Base-by-base conservation (phyloP, 2,888 invertebrate genomes). In the Chrysotoxum bicinctum region DNA sequence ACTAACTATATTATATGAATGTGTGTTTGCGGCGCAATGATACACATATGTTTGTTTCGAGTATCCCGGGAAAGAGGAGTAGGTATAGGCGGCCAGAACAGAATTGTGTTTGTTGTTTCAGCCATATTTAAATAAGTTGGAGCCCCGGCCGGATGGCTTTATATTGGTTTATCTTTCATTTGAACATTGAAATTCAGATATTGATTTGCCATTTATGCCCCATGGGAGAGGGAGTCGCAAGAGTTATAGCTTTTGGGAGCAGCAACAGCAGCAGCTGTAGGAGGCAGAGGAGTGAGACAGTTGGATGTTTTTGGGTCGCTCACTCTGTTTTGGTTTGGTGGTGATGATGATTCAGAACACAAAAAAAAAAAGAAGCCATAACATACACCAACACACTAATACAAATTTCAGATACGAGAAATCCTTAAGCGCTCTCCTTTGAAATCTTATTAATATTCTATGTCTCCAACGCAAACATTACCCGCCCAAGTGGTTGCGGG, bases 161-260 rank as follows among this genome's bases (percentile, higher is more conserved):
- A 85, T 85, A 85, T 85, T 81, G 81, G 81, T 76, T 85, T 85
- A 85, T 85, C 81, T 80, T 85, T 85, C 80, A 85, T 81, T 85
- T 85, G 76, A 85, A 74, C 85, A 81, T 81, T 76, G 85, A 84
- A 85, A 85, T 85, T 81, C 80, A 73, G 85, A 85, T 85, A 85
- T 85, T 85, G 85, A 85, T 85, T 85, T 81, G 73, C 75, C 76
- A 81, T 76, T 85, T 76, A 69, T 73, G 79, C 58, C 60, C 62
- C 48, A 58, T 68, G 45, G 54, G 73, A 68, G 52, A 60, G 48
- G 45, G 77, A 58, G 48, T 21, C 16, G 26, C 60, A 54, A 23
- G 68, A 68, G 37, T 58, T 54, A 54, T 54, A 54, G 30, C 30
- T 30, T n/a, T 58, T 58, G 8, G 30, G 43, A 66, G 60, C 14